phyloP scores from a whole-genome alignment of 2,113 vertebrate genomes.

The Antechinus flavipes region DNA sequence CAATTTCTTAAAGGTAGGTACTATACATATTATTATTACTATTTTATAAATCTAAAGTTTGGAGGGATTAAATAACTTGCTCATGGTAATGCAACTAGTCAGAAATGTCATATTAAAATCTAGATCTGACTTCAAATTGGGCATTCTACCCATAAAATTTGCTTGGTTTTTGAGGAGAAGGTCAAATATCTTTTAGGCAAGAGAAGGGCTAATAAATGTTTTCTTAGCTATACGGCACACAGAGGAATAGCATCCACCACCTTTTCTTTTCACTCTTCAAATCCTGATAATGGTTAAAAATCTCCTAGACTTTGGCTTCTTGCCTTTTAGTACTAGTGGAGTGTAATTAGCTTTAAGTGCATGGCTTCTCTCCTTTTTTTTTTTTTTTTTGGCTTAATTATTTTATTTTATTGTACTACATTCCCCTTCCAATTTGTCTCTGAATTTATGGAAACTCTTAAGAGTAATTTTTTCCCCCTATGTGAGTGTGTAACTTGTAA shows the following conservation, averaged over 20 bases:
- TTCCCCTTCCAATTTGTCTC: slow-evolving; percentile 55
- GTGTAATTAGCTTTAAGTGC: slow-evolving; percentile 78
- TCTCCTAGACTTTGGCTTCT: slow-evolving; percentile 71
- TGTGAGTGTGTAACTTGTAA: background rate
- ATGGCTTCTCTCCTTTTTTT: slow-evolving; percentile 73
- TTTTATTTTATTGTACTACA: slow-evolving; percentile 68
- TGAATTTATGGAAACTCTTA: slow-evolving; percentile 70
- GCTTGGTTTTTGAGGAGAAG: background rate
- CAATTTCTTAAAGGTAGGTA: background rate
- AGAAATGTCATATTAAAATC: background rate
- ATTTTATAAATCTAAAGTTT: background rate
- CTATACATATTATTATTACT: background rate
- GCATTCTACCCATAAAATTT: background rate
- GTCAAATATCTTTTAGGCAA: background rate
- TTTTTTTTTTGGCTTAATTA: slow-evolving; percentile 34
- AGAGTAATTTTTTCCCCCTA: too few relatives aligned
- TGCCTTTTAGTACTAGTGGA: slow-evolving; percentile 77
- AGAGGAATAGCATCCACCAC: background rate
- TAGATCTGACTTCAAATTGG: background rate
- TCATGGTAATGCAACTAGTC: background rate
- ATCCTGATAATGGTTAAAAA: slow-evolving; percentile 68
- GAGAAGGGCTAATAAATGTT: background rate
- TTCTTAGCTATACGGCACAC: background rate
- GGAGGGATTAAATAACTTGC: background rate
- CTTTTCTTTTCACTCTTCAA: background rate